phyloP scores from a whole-genome alignment of 2,888 invertebrate genomes.

The Octodonta nipae region DNA sequence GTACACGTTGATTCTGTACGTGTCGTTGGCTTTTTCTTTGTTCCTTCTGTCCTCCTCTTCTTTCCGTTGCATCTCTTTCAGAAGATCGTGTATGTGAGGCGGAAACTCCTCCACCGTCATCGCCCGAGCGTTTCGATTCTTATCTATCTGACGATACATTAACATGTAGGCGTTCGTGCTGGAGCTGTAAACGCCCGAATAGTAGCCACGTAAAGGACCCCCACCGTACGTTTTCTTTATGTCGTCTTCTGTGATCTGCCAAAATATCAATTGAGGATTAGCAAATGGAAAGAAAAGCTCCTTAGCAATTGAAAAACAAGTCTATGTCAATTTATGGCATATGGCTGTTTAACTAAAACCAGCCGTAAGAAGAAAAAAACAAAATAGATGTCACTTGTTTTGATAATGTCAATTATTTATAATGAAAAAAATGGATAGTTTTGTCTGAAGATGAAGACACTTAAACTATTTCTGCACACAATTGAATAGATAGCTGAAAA shows the following conservation, averaged over 20 bases:
- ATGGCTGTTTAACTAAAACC: no score
- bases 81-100: slow-evolving; percentile 50
- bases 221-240: slow-evolving; percentile 74
- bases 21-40: slow-evolving; percentile 47
- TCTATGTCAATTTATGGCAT: no score
- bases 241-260: slow-evolving; percentile 63
- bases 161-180: slow-evolving; percentile 86
- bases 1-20: slow-evolving; percentile 49
- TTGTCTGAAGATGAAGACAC: no score
- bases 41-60: slow-evolving; percentile 50
- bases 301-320: no score
- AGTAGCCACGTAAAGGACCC: slow-evolving; percentile 49
- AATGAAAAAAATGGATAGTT: no score
- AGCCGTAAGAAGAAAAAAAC: no score
- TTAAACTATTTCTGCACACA: no score
- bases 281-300: no score
- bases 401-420: no score
- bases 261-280: no score
- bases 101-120: slow-evolving; percentile 61
- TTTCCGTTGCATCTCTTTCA: slow-evolving; percentile 49
- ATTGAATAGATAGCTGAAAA: no score
- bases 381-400: no score
- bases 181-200: slow-evolving; percentile 60
- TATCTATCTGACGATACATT: slow-evolving; percentile 70
- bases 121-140: slow-evolving; percentile 46